These are phyloP conservation scores for Trachemys scripta DNA, from an alignment of 2,113 vertebrate species.

Conservation along the genomic window DNA sequence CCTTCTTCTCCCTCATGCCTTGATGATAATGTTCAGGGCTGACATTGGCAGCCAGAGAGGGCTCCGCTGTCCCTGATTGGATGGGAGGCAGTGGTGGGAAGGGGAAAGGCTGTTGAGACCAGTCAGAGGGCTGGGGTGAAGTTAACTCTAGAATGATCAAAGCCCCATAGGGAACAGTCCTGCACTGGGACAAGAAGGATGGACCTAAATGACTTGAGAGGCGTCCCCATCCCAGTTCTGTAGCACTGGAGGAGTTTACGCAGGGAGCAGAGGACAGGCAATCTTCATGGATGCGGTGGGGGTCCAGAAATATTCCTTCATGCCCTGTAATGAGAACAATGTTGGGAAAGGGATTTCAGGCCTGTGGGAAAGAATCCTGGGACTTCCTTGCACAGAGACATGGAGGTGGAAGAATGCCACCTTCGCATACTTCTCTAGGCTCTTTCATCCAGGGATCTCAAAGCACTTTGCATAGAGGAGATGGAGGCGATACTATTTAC, in stretches of 20 bases:
- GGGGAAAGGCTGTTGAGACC: not conserved
- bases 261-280: not conserved
- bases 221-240: not conserved
- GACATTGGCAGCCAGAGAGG: not conserved
- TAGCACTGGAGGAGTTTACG: not conserved
- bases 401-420: not conserved
- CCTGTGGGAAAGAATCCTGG: not conserved
- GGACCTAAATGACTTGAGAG: fast-evolving
- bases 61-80: not conserved
- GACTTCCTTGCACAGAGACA: not conserved
- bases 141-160: not conserved
- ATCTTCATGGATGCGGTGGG: not conserved
- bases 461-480: not conserved
- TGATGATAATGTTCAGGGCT: not conserved
- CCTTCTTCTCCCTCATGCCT: slow-evolving; percentile 20
- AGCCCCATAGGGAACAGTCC: not conserved
- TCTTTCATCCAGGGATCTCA: not conserved
- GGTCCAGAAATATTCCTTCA: not conserved
- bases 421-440: not conserved
- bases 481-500: not conserved
- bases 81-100: slow-evolving; percentile 43
- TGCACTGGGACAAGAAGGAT: fast-evolving
- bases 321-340: not conserved
- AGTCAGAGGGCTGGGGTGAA: not conserved
- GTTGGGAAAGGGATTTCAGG: not conserved